These are phyloP conservation scores for Chiloscyllium punctatum DNA, from an alignment of 2,797 vertebrate genomes.

Conservation along the genomic window DNA sequence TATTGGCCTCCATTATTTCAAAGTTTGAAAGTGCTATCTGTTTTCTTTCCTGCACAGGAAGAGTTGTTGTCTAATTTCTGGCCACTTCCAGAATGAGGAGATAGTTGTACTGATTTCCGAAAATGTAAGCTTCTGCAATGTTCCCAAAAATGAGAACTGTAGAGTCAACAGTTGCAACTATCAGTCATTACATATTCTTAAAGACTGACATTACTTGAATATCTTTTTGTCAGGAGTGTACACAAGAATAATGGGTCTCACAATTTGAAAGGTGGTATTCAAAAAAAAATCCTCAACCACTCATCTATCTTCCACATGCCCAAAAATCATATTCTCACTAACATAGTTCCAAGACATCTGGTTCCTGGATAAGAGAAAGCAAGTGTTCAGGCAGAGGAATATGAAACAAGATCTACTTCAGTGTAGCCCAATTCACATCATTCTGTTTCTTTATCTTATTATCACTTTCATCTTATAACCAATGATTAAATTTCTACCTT, in stretches of 20 bases:
- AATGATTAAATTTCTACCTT: background rate
- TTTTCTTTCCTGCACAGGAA: background rate
- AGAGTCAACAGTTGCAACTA: background rate
- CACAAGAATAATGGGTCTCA: background rate
- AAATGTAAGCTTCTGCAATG: background rate
- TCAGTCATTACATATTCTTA: background rate
- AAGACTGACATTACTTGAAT: background rate
- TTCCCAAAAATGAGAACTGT: background rate
- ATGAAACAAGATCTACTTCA: background rate
- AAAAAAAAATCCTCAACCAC: background rate
- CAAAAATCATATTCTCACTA: background rate
- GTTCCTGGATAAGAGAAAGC: background rate
- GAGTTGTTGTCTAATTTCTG: background rate
- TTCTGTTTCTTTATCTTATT: background rate
- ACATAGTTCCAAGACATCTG: background rate
- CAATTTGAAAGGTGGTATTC: too few species aligned
- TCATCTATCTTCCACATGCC: background rate
- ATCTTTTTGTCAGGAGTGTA: background rate
- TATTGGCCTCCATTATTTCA: background rate
- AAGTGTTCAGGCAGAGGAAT: background rate
- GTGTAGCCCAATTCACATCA: background rate
- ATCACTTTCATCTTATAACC: background rate
- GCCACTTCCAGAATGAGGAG: background rate
- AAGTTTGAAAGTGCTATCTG: background rate
- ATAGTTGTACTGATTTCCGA: background rate